These are phyloP conservation scores for Protobothrops mucrosquamatus DNA, from an alignment of 2,113 vertebrate genomes.

Conservation along the genomic window DNA sequence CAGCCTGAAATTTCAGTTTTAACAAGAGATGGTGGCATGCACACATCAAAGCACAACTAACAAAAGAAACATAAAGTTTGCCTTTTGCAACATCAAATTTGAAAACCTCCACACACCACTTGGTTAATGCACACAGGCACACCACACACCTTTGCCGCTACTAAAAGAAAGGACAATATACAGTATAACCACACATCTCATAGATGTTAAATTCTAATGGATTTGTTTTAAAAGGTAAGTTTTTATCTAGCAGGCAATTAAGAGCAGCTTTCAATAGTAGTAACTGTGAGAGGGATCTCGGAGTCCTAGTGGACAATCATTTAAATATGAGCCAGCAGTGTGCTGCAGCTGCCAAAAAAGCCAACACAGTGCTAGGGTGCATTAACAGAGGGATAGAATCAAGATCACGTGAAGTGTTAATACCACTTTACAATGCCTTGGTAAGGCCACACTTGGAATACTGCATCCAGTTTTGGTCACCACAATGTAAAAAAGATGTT, in stretches of 20 bases:
- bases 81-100: not conserved
- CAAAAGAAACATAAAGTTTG: not conserved
- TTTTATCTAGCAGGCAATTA: not conserved
- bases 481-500: too few species aligned
- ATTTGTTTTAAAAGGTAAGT: not conserved
- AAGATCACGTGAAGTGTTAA: too few species aligned
- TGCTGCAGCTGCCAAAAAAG: too few species aligned
- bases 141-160: not conserved
- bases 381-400: too few species aligned
- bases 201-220: not conserved
- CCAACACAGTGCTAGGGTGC: too few species aligned
- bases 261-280: not conserved
- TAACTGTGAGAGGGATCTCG: too few species aligned
- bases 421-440: too few species aligned
- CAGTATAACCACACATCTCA: not conserved
- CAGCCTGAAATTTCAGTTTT: not conserved
- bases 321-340: too few species aligned
- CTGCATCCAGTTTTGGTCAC: too few species aligned
- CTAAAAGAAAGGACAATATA: not conserved
- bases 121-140: not conserved
- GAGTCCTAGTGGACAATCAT: too few species aligned
- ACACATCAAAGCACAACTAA: not conserved
- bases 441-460: too few species aligned
- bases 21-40: not conserved
- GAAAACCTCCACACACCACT: not conserved